A percentile compares a stretch with the other conserved stretches of the same genome.
Evolutionary conservation across 2,888 invertebrate genomes (phyloP).

Genomic region (Rhamnusium bicolor): DNA sequence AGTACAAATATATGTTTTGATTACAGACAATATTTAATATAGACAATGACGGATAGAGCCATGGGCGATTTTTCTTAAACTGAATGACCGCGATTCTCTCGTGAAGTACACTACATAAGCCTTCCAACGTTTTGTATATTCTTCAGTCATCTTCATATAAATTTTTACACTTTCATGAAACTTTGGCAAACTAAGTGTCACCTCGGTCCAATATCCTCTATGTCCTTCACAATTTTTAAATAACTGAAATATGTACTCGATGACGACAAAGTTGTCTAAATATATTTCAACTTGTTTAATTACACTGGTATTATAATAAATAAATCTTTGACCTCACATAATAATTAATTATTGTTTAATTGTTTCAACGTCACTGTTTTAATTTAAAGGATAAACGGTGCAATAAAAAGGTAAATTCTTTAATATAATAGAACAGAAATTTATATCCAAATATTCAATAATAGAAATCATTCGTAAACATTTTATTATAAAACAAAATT

Average conservation of each 20-base stretch:
- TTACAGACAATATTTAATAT: too few relatives aligned
- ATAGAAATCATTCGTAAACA: neutral
- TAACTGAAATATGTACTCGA: neutral
- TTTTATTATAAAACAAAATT: constrained; percentile 27
- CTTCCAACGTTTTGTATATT: too few relatives aligned
- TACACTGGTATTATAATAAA: neutral
- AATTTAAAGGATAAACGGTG: neutral
- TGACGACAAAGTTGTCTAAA: neutral
- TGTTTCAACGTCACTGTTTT: neutral
- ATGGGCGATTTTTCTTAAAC: too few relatives aligned
- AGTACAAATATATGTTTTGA: too few relatives aligned
- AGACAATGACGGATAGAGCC: too few relatives aligned
- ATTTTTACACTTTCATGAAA: too few relatives aligned
- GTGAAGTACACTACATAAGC: too few relatives aligned
- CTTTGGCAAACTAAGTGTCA: too few relatives aligned
- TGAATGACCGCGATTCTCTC: too few relatives aligned
- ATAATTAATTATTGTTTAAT: neutral
- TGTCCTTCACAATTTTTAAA: too few relatives aligned
- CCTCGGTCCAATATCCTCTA: too few relatives aligned
- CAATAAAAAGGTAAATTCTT: neutral
- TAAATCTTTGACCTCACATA: neutral
- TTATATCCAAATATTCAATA: neutral
- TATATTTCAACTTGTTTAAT: neutral
- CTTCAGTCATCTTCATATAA: too few relatives aligned
- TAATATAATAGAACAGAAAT: neutral